A percentile compares a stretch with the other conserved stretches of the same genome.
Evolutionary conservation across 2,113 vertebrate species (phyloP).

Genomic region (Phaethornis superciliosus): DNA sequence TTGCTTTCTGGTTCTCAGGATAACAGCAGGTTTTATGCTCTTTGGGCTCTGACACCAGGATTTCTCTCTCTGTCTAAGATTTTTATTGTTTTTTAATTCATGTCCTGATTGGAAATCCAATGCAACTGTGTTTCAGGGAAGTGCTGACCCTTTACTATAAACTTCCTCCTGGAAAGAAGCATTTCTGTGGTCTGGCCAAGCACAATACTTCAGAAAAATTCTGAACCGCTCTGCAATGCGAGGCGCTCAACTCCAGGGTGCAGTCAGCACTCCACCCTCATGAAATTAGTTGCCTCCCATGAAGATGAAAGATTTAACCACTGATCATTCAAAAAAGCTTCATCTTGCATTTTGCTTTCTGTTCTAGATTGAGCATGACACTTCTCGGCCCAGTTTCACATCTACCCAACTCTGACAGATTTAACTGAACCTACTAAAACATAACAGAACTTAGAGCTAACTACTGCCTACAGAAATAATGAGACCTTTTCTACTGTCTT

Average conservation of each 20-base stretch:
- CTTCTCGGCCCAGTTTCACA: neutral
- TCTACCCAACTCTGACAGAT: neutral
- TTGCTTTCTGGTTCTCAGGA: neutral
- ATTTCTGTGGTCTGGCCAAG: neutral
- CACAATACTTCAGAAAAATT: neutral
- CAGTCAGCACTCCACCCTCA: neutral
- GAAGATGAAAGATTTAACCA: neutral
- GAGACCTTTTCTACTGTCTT: neutral
- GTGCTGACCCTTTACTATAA: neutral
- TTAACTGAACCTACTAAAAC: neutral
- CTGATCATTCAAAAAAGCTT: neutral
- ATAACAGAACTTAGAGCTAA: neutral
- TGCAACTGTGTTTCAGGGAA: neutral
- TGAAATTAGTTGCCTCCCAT: neutral
- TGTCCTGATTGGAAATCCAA: neutral
- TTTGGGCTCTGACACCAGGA: neutral
- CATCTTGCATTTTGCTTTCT: neutral
- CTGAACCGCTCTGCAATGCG: neutral
- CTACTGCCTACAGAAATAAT: neutral
- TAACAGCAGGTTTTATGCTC: neutral
- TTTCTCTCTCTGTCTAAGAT: neutral
- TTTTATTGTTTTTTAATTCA: neutral
- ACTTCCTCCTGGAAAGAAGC: neutral
- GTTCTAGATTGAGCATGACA: neutral
- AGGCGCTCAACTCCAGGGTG: neutral